Evolutionary conservation across 2,888 invertebrate genomes (phyloP), one percentile per base, ranked within the genome.

Genomic region (Lochmaea crataegi): DNA sequence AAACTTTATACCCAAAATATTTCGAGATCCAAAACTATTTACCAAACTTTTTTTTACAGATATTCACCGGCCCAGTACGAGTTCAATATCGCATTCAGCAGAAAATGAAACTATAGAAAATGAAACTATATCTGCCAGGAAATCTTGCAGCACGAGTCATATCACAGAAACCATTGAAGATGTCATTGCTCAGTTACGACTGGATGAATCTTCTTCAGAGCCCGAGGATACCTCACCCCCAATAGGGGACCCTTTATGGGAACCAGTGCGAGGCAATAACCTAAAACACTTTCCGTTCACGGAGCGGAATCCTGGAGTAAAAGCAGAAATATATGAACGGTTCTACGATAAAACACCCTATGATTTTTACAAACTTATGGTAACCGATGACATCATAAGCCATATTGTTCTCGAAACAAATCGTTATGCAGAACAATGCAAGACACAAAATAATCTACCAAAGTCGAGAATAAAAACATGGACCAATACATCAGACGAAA

Each of bases 371-470:
- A 42, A 42, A 42, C 42, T 42, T 42, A 42, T 42, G 42, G 42
- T 42, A 42, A 10, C 42, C 42, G 11, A 42, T 42, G 42, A 42
- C 42, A 42, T 42, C 10, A 42, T 42, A 42, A 42, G 42, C 42
- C 42, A 42, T 42, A 42, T 12, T 45, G 45, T 45, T 45, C 14
- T 45, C 12, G 51, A 51, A 51, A 51, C 51, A 51, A 51, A 51
- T 51, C 51, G 51, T n/a, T 51, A 16, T 51, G 51, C n/a, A 14
- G n/a, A 51, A 51, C 51, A 51, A 51, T 51, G 51, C 65, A 71
- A 68, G 64, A 45, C 61, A 73, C 41, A 63, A 51, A 69, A 61
- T 32, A 65, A 57, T 56, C 22, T 71, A 64, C 57, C 56, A 73
- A 71, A 71, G 63, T 71, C 69, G 11, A 65, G 16, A 63, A 56